phyloP scores from a whole-genome alignment of 2,113 vertebrate genomes.

The Zosterops pallidus region DNA sequence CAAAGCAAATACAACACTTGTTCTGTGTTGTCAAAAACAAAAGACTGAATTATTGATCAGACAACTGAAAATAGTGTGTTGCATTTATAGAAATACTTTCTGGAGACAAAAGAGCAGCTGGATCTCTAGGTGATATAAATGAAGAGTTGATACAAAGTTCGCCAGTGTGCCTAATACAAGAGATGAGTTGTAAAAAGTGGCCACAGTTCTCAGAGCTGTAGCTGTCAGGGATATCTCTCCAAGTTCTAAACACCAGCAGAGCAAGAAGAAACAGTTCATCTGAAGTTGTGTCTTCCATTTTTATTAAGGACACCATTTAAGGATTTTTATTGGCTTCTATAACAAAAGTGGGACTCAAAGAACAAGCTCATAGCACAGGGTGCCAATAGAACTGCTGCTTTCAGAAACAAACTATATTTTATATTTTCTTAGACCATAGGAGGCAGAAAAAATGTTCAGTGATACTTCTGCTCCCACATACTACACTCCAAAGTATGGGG shows the following conservation, averaged over 20 bases:
- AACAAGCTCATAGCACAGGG: background rate
- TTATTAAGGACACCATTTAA: background rate
- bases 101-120: background rate
- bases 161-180: no score
- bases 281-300: background rate
- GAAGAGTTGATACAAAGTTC: background rate
- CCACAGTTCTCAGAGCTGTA: background rate
- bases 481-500: background rate
- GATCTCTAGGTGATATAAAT: background rate
- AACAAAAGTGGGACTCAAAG: background rate
- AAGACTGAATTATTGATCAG: background rate
- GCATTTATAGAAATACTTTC: background rate
- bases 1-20: background rate
- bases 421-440: background rate
- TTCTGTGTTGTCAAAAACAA: background rate
- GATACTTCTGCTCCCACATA: background rate
- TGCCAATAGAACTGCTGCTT: background rate
- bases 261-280: background rate
- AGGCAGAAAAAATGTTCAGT: background rate
- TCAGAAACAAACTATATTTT: background rate
- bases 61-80: background rate
- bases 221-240: background rate
- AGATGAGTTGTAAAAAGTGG: rapidly evolving
- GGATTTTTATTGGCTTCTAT: background rate
- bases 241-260: background rate